Percentiles rank a stretch among this genome's conserved stretches.
Conservation (phyloP, 2,888 invertebrate species). For the Cepaea hortensis region DNA sequence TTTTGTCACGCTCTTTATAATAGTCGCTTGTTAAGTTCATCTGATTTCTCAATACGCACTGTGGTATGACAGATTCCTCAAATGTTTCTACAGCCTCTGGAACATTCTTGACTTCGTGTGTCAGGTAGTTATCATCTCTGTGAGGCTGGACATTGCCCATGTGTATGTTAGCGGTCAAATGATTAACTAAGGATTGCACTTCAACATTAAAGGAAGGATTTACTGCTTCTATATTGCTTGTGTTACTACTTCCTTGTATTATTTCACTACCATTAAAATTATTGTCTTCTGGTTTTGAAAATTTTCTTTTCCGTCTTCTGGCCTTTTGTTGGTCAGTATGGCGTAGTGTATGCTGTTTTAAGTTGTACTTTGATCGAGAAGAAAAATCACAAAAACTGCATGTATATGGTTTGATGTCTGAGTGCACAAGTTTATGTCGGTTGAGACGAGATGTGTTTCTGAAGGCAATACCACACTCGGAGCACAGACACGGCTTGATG, state of each 20-base stretch:
- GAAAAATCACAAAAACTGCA: conserved; percentile 42
- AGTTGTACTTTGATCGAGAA: conserved; percentile 36
- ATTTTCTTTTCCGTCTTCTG: conserved; percentile 10
- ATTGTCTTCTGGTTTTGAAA: not conserved
- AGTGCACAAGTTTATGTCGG: conserved; percentile 46
- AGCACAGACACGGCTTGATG: conserved; percentile 48
- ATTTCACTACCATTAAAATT: not conserved
- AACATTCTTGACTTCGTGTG: not conserved
- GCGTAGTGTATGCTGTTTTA: conserved; percentile 23
- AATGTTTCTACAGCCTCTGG: not conserved
- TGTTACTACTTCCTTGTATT: not conserved
- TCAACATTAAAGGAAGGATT: conserved; percentile 25
- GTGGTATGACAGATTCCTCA: not conserved
- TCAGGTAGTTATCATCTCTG: not conserved
- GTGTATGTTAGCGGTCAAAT: not conserved
- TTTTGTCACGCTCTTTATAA: not conserved
- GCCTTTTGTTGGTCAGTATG: conserved; percentile 37
- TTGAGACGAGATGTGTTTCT: conserved; percentile 48
- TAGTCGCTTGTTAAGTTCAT: conserved; percentile 6
- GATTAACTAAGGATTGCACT: not conserved
- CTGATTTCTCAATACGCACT: not conserved
- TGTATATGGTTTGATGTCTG: conserved; percentile 31
- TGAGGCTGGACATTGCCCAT: not conserved
- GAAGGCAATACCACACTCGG: conserved; percentile 45
- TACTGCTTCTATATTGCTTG: not conserved